Conservation (phyloP, 1,140 invertebrate species). For the Colletes latitarsis region DNA sequence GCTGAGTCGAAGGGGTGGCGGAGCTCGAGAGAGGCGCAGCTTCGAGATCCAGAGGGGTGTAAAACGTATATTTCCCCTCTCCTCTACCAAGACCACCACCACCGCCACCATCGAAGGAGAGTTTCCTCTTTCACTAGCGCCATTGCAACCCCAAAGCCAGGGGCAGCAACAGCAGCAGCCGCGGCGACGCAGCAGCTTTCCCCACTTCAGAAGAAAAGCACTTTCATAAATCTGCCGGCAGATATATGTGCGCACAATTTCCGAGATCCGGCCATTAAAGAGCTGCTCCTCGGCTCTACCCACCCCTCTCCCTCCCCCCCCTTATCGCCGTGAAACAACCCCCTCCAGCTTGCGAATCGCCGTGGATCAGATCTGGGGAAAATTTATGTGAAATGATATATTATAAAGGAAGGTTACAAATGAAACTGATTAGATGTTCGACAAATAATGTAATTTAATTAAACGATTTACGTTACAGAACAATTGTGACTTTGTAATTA, state of each 20-base stretch:
- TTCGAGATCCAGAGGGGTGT: constrained; percentile 65
- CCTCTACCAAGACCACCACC: constrained; percentile 44
- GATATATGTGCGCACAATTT: constrained; percentile 94
- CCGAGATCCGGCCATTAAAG: constrained; percentile 92
- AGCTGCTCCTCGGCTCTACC: constrained; percentile 76
- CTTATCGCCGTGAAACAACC: constrained; percentile 59
- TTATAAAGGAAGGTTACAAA: not conserved
- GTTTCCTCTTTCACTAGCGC: constrained; percentile 48
- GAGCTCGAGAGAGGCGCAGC: constrained; percentile 58
- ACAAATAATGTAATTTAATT: not conserved
- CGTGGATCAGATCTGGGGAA: constrained; percentile 71
- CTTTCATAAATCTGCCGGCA: constrained; percentile 93
- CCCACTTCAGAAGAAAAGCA: constrained; percentile 84
- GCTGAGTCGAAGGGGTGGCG: constrained; percentile 38
- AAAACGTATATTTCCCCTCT: constrained; percentile 62
- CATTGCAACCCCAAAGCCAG: constrained; percentile 57
- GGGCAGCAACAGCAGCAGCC: constrained; percentile 60
- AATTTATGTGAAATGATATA: constrained; percentile 32
- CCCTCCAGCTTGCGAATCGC: constrained; percentile 62
- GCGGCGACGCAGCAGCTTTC: constrained; percentile 76
- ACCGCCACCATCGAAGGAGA: constrained; percentile 47
- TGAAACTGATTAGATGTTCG: not conserved
- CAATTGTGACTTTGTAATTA: not conserved
- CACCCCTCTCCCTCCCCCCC: constrained; percentile 52
- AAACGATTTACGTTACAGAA: not conserved